Conservation (phyloP, 2,797 vertebrate genomes). For the Acrocephalus scirpaceus region DNA sequence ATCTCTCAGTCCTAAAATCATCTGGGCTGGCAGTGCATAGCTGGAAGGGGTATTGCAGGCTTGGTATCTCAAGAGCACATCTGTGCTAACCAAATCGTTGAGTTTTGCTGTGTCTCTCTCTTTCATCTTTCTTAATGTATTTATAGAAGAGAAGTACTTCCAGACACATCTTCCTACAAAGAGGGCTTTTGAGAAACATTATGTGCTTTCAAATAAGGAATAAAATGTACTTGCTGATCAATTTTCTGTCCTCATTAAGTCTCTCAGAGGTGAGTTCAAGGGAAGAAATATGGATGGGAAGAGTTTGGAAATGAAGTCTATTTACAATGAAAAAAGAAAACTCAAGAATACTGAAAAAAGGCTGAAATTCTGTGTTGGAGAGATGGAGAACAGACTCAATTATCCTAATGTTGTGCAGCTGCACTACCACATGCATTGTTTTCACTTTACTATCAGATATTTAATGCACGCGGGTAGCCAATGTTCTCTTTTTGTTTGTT, state of each 20-base stretch:
- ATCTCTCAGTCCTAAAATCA: neutral
- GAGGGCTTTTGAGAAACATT: neutral
- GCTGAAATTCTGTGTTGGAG: neutral
- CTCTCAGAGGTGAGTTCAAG: conserved; percentile 41
- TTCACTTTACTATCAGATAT: conserved; percentile 1
- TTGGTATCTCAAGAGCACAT: neutral
- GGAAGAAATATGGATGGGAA: neutral
- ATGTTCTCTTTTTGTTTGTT: conserved; percentile 2
- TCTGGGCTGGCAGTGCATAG: neutral
- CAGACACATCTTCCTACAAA: neutral
- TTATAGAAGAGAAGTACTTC: neutral
- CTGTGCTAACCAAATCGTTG: neutral
- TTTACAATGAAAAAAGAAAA: neutral
- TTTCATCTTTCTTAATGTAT: neutral
- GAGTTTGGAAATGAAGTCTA: conserved; percentile 6
- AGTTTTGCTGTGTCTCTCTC: neutral
- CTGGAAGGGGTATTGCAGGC: neutral
- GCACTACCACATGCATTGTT: neutral
- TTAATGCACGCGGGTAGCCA: neutral
- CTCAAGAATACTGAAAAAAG: neutral
- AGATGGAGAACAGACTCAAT: neutral
- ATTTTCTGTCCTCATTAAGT: conserved; percentile 56
- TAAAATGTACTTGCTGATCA: conserved; percentile 2
- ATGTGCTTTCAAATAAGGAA: conserved; percentile 35
- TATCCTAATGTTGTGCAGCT: conserved; percentile 13